Percentiles rank a stretch among this genome's conserved stretches.
Conservation (phyloP, 2,797 vertebrate species). For the Melanotaenia parkinsoni region DNA sequence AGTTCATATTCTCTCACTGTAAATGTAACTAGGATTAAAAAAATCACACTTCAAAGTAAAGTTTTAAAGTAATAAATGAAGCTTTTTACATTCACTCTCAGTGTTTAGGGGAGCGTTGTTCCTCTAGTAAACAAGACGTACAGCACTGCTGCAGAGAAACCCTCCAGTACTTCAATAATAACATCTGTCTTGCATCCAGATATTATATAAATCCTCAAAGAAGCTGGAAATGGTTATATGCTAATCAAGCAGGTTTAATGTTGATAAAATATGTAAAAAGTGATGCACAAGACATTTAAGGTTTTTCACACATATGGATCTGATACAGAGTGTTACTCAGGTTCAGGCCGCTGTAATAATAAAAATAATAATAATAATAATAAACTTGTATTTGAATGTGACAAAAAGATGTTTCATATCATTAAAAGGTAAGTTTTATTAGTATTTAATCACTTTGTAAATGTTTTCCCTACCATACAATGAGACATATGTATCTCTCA, state of each 20-base stretch:
- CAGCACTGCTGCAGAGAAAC: too few species aligned
- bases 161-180: too few species aligned
- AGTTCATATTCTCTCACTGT: conserved; percentile 7
- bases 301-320: neutral
- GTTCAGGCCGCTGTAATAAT: too few species aligned
- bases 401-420: too few species aligned
- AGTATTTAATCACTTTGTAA: too few species aligned
- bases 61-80: conserved; percentile 14
- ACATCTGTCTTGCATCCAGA: neutral
- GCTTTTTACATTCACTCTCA: conserved; percentile 1
- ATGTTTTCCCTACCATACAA: too few species aligned
- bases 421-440: too few species aligned
- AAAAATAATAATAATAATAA: too few species aligned
- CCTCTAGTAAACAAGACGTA: neutral
- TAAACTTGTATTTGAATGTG: too few species aligned
- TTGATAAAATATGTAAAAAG: neutral
- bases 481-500: too few species aligned
- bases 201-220: neutral
- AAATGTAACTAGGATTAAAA: conserved; percentile 20
- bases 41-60: conserved; percentile 14
- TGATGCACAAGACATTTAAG: neutral
- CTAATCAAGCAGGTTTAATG: neutral
- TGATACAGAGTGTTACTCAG: neutral
- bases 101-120: too few species aligned
- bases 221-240: neutral